phyloP scores from a whole-genome alignment of 2,888 invertebrate species.

The Marasmarcha lunaedactyla region DNA sequence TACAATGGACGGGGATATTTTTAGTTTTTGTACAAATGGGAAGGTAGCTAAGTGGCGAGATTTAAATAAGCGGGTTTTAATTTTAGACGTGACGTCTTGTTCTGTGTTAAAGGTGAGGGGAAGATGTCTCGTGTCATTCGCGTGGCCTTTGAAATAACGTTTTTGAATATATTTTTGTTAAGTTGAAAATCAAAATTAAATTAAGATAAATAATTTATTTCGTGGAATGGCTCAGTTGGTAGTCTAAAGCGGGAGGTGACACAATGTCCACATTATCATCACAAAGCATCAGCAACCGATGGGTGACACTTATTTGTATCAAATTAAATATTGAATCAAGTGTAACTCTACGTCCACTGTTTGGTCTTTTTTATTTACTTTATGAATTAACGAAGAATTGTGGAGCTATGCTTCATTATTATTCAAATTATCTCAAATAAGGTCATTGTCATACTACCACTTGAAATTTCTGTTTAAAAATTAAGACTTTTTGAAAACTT shows the following conservation, averaged over 20 bases:
- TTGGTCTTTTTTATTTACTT: conserved; percentile 44
- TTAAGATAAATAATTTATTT: too few species aligned
- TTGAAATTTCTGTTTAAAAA: too few species aligned
- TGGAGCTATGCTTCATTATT: conserved; percentile 34
- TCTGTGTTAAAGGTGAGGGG: conserved; percentile 55
- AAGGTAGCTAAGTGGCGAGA: conserved; percentile 67
- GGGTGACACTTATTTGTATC: conserved; percentile 60
- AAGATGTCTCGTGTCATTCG: conserved; percentile 56
- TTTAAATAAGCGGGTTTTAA: conserved; percentile 66
- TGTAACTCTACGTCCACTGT: conserved; percentile 54
- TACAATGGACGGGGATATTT: conserved; percentile 64
- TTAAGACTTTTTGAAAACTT: too few species aligned
- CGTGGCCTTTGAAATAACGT: conserved; percentile 40
- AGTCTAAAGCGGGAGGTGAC: background rate
- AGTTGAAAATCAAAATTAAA: too few species aligned
- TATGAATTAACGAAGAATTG: conserved; percentile 63
- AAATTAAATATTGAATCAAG: conserved; percentile 65
- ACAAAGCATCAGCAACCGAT: conserved; percentile 52
- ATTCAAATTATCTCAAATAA: conserved; percentile 23
- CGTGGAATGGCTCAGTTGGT: too few species aligned
- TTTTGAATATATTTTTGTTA: background rate
- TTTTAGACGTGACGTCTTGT: conserved; percentile 62
- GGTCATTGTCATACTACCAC: conserved; percentile 19
- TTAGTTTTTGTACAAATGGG: conserved; percentile 64
- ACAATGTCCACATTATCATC: conserved; percentile 13